Evolutionary conservation across 2,113 vertebrate species (phyloP).

Genomic region (Ursus arctos): DNA sequence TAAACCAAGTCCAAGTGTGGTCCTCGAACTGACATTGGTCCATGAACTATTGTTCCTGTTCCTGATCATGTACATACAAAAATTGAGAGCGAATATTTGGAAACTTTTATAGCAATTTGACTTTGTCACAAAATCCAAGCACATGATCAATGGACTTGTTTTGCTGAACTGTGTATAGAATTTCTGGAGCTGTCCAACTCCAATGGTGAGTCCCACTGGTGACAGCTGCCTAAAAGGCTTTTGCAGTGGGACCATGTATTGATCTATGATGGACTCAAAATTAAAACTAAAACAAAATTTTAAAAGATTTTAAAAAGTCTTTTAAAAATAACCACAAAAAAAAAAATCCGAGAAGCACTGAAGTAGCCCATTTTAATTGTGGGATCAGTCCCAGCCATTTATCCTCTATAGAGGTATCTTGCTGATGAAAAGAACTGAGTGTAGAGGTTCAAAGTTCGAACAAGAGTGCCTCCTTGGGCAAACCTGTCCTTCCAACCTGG

Average conservation of each 20-base stretch:
- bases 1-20: background rate
- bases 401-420: background rate
- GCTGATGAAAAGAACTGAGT: background rate
- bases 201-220: rapidly evolving
- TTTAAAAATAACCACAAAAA: background rate
- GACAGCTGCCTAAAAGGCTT: background rate
- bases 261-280: background rate
- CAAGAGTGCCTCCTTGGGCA: background rate
- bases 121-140: background rate
- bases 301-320: background rate
- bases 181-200: background rate
- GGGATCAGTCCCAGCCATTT: background rate
- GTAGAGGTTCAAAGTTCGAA: background rate
- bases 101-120: background rate
- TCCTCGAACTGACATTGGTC: background rate
- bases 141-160: background rate
- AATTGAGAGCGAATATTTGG: background rate
- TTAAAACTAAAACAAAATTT: background rate
- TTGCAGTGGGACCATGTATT: too few relatives aligned
- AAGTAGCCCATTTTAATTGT: rapidly evolving
- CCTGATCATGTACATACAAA: background rate
- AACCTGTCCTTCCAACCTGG: background rate
- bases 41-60: background rate
- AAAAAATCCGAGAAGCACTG: background rate
- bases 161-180: rapidly evolving